A percentile compares a stretch with the other conserved stretches of the same genome.
phyloP scores from a whole-genome alignment of 2,797 vertebrate genomes.

The Astyanax mexicanus region DNA sequence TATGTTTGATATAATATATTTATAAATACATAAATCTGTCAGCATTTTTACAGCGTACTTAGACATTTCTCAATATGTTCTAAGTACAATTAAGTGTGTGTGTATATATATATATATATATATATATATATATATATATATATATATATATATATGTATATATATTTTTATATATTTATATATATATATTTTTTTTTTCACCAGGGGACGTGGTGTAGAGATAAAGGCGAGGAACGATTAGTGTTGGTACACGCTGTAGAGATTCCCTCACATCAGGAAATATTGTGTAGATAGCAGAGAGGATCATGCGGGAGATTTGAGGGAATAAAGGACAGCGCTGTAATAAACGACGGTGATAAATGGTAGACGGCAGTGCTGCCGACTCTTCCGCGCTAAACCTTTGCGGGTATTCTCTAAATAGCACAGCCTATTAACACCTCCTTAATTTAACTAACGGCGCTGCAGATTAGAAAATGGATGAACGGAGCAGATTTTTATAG shows the following conservation, averaged over 20 bases:
- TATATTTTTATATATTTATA: too few species aligned
- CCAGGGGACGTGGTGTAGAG: too few species aligned
- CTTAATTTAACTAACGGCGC: neutral
- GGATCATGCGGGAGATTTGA: neutral
- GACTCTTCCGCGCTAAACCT: neutral
- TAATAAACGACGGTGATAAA: neutral
- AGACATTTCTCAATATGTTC: too few species aligned
- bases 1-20: too few species aligned
- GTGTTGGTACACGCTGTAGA: slow-evolving; percentile 26
- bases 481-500: slow-evolving; percentile 23
- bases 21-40: too few species aligned
- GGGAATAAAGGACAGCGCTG: neutral
- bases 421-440: neutral
- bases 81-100: too few species aligned
- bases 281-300: neutral
- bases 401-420: neutral
- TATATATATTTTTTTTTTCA: too few species aligned
- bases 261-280: slow-evolving; percentile 17
- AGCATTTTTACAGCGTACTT: too few species aligned
- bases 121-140: too few species aligned
- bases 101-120: too few species aligned
- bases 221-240: slow-evolving; percentile 33
- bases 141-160: too few species aligned
- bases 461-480: neutral
- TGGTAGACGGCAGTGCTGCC: neutral